phyloP scores from a whole-genome alignment of 2,797 vertebrate genomes.

The Halcyon smyrnensis region DNA sequence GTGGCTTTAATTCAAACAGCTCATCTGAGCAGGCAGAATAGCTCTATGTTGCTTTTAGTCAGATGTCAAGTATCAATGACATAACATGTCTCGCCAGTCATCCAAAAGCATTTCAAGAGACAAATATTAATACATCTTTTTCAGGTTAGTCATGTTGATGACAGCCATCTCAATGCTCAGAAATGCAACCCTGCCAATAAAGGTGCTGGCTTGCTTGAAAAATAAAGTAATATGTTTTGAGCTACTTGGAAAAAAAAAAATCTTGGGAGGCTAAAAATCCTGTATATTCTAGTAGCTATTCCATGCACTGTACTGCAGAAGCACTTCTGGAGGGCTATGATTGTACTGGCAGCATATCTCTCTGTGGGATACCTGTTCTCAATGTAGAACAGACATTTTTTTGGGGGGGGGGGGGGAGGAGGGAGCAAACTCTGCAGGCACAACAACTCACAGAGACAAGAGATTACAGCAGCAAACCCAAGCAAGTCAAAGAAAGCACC shows the following conservation, averaged over 20 bases:
- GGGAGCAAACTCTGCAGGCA: not conserved
- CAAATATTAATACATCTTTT: not conserved
- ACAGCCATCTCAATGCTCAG: not conserved
- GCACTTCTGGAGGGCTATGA: not conserved
- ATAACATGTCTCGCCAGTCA: not conserved
- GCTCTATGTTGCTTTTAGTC: not conserved
- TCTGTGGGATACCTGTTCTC: not conserved
- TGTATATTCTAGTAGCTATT: not conserved
- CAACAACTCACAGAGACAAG: not conserved
- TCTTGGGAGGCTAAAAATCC: not conserved
- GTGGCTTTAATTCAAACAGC: constrained; percentile 1
- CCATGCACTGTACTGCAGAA: not conserved
- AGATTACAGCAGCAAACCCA: not conserved
- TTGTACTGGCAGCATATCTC: not conserved
- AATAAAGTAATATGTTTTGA: not conserved
- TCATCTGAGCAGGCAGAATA: not conserved
- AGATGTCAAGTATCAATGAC: not conserved
- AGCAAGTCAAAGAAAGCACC: not conserved
- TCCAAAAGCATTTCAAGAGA: not conserved
- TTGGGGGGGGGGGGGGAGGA: too few species aligned
- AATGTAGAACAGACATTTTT: not conserved
- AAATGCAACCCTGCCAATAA: not conserved
- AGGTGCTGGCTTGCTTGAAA: not conserved
- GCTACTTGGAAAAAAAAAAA: not conserved
- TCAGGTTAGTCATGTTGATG: not conserved